Conservation (phyloP, 2,888 invertebrate genomes). For the Margaritifera margaritifera region DNA sequence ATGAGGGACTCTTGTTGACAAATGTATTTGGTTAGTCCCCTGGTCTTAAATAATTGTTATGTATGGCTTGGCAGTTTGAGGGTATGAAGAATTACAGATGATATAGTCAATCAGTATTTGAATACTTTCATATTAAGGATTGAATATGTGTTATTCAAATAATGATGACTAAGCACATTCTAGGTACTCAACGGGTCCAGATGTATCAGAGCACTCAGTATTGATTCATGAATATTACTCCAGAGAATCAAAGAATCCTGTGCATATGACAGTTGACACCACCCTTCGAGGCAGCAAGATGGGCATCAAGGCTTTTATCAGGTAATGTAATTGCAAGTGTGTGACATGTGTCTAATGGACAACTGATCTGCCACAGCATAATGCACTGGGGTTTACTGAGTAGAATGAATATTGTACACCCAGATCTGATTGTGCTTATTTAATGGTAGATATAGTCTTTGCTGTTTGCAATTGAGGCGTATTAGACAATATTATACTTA, state of each 20-base stretch:
- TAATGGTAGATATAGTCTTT: background rate
- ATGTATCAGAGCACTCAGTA: slow-evolving; percentile 97
- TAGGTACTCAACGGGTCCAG: slow-evolving; percentile 92
- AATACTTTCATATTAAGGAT: background rate
- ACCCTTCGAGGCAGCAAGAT: slow-evolving; percentile 89
- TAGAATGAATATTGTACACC: background rate
- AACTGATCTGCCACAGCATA: too few relatives aligned
- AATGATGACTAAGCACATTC: slow-evolving; percentile 10
- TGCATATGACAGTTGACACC: slow-evolving; percentile 96
- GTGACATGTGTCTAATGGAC: background rate
- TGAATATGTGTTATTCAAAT: too few relatives aligned
- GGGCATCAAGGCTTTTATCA: slow-evolving; percentile 94
- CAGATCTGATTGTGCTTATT: background rate
- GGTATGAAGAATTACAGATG: too few relatives aligned
- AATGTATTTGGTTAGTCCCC: too few relatives aligned
- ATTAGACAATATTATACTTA: too few relatives aligned
- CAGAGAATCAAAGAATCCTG: slow-evolving; percentile 89
- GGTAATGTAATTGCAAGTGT: slow-evolving; percentile 66
- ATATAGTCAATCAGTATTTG: background rate
- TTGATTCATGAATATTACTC: slow-evolving; percentile 98
- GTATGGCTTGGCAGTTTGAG: too few relatives aligned
- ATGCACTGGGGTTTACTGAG: too few relatives aligned
- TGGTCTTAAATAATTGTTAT: too few relatives aligned
- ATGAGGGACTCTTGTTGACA: too few relatives aligned
- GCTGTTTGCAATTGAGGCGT: background rate